Conservation (phyloP, 2,797 vertebrate species). For the Darevskia mixta region DNA sequence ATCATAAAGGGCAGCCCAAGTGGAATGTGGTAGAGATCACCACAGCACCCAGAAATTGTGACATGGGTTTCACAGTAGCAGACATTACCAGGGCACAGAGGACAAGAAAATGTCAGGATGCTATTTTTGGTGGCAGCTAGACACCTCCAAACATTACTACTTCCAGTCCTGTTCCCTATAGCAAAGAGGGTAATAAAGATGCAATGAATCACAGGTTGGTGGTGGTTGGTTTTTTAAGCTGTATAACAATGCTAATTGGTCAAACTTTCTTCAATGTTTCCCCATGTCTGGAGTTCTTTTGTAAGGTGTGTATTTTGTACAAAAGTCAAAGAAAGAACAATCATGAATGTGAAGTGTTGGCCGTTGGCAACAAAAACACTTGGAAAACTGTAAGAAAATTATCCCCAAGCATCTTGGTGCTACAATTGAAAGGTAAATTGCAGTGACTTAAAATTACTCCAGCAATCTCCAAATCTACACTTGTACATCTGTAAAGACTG, state of each 20-base stretch:
- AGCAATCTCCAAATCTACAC: background rate
- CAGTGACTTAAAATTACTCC: background rate
- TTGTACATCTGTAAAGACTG: slow-evolving; percentile 1
- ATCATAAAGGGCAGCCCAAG: no score
- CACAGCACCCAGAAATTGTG: background rate
- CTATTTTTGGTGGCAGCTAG: background rate
- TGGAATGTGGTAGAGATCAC: no score
- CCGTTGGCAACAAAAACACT: background rate
- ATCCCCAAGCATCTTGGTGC: background rate
- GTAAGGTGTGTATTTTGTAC: background rate
- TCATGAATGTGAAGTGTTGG: background rate
- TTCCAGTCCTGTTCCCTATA: no score
- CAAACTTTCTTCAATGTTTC: background rate
- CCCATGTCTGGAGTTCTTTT: slow-evolving; percentile 18
- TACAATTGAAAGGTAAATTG: slow-evolving; percentile 3
- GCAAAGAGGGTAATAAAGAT: background rate
- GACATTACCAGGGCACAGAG: background rate
- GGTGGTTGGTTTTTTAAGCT: slow-evolving; percentile 26
- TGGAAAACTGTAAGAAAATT: background rate
- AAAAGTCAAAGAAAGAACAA: background rate
- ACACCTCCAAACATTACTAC: no score
- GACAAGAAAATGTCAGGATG: background rate
- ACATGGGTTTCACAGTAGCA: background rate
- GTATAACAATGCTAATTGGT: slow-evolving; percentile 47
- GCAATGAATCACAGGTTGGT: slow-evolving; percentile 34